Base-by-base conservation (phyloP, 2,113 vertebrate species). In the Muscicapa adusta region DNA sequence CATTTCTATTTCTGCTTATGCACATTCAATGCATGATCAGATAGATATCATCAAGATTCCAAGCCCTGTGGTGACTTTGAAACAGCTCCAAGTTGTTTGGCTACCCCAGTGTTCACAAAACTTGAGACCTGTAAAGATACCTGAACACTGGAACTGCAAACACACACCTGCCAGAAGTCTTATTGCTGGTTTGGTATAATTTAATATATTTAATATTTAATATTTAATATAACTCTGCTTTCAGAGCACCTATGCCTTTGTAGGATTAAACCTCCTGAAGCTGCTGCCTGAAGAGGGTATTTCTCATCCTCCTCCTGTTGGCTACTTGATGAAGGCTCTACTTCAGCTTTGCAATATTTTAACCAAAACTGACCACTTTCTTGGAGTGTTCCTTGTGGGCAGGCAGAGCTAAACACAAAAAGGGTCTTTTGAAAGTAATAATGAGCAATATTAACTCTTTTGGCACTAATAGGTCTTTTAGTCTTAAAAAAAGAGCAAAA, bases 11-110 rank as follows among this genome's bases (percentile, higher is more conserved):
- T 88, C 72, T 90, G 60, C 65, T 57, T 48, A 53, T 84, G 79
- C 61, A 68, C 34, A 45, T 66, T 77, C 63, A 89, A 1, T 85
- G 48, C 23, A 33, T 79, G 78, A 92, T 77, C 88, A 91, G 29
- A 75, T 8, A 85, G 23, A 54, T 24, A 83, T 40, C 95, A 86
- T 83, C 90, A 88, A 77, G 79, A 60, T 67, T 79, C 63, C 43
- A 81, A 63, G 42, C 16, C n/a, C 57, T 71, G 8, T 14, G 28
- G 38, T 93, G 92, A 95, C 94, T 96, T 96, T 93, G 47, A 95
- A 75, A 79, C 43, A 85, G 36, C 67, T 76, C 29, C 26, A 16
- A 63, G 58, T 63, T 2, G 40, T 54, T 72, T 84, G 50, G n/a
- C n/a, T 85, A 6, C 6, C 4, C 61, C 36, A 63, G 54, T 29